Conservation (phyloP, 2,888 invertebrate species). For the Brassicogethes aeneus region DNA sequence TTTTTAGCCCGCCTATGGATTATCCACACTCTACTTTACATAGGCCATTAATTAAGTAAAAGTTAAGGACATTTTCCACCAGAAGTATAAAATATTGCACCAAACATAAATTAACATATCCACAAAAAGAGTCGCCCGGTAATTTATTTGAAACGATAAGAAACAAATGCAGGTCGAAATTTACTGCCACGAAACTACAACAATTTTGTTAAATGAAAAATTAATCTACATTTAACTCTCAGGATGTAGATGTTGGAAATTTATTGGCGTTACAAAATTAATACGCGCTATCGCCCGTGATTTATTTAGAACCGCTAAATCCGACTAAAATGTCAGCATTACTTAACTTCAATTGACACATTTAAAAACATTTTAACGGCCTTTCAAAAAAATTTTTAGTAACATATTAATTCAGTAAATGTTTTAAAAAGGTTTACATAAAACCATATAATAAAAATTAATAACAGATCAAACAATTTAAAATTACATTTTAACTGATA, state of each 20-base stretch:
- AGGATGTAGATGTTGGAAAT: neutral
- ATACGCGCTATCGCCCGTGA: too few species aligned
- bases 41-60: slow-evolving; percentile 36
- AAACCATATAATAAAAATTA: too few species aligned
- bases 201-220: slow-evolving; percentile 27
- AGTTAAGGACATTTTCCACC: slow-evolving; percentile 1
- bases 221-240: slow-evolving; percentile 6
- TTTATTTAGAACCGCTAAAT: too few species aligned
- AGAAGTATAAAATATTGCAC: slow-evolving; percentile 29
- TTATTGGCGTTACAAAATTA: neutral
- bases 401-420: too few species aligned
- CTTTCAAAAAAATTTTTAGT: too few species aligned
- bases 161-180: slow-evolving; percentile 26
- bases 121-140: slow-evolving; percentile 28
- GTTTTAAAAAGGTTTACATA: too few species aligned
- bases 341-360: too few species aligned
- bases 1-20: too few species aligned
- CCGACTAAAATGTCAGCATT: too few species aligned
- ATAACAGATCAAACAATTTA: too few species aligned
- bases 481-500: too few species aligned
- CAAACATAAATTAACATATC: slow-evolving; percentile 31
- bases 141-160: slow-evolving; percentile 33
- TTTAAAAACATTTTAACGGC: too few species aligned
- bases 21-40: slow-evolving; percentile 37
- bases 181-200: slow-evolving; percentile 23